Evolutionary conservation across 2,113 vertebrate genomes (phyloP).

Genomic region (Tangachromis dhanisi): DNA sequence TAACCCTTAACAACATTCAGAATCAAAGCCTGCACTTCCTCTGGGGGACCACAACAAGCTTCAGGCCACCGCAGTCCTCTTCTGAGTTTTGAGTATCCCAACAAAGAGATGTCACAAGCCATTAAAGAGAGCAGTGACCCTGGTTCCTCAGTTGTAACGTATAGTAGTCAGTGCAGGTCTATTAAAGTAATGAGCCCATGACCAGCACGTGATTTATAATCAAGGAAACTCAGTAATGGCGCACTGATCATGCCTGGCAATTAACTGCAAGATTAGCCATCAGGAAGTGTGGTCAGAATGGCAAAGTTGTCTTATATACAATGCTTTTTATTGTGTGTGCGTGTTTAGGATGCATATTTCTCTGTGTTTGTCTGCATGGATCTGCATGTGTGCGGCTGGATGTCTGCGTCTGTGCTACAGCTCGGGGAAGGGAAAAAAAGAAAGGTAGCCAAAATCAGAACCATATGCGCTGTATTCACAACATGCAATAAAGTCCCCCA

Average conservation of each 20-base stretch:
- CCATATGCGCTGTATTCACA: conserved; percentile 47
- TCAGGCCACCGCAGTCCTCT: not conserved
- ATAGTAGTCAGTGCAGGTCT: not conserved
- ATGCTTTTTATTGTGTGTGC: not conserved
- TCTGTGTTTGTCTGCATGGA: not conserved
- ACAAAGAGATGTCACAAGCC: not conserved
- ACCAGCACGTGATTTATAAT: conserved; percentile 14
- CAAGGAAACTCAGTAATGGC: conserved; percentile 7
- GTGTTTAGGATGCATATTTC: not conserved
- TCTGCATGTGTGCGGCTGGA: conserved; percentile 14
- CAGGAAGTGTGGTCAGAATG: conserved; percentile 10
- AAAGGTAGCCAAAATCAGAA: conserved; percentile 43
- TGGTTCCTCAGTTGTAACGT: not conserved
- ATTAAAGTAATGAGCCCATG: conserved; percentile 37
- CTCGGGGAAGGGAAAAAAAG: not conserved
- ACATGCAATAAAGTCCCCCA: conserved; percentile 38
- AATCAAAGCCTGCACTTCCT: not conserved
- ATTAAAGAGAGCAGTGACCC: not conserved
- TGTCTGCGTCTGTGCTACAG: conserved; percentile 3
- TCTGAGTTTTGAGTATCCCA: not conserved
- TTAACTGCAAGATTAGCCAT: conserved; percentile 26
- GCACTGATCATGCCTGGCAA: conserved; percentile 4
- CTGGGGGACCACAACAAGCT: not conserved
- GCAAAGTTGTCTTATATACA: not conserved
- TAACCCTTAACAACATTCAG: not conserved